phyloP scores from a whole-genome alignment of 2,888 invertebrate genomes.

The Lutraria lutraria region DNA sequence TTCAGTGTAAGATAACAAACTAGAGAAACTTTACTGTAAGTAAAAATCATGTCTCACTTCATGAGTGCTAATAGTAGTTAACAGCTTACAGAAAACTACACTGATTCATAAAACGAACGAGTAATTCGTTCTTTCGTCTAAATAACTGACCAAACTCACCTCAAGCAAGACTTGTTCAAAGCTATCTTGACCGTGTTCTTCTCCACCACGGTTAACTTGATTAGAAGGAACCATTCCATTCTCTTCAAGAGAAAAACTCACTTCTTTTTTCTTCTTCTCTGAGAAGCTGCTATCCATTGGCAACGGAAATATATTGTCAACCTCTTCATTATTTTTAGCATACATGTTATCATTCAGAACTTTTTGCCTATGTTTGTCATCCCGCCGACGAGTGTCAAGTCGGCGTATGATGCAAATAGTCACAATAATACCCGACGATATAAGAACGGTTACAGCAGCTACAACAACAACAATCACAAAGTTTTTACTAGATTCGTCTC shows the following conservation, averaged over 20 bases:
- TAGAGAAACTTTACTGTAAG: neutral
- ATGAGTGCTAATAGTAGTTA: neutral
- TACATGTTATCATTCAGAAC: constrained; percentile 68
- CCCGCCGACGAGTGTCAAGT: constrained; percentile 58
- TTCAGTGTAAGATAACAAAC: neutral
- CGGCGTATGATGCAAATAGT: constrained; percentile 73
- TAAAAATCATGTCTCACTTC: neutral
- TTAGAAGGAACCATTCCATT: constrained; percentile 40
- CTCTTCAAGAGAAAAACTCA: constrained; percentile 72
- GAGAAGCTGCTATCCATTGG: constrained; percentile 63
- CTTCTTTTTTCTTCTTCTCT: constrained; percentile 74
- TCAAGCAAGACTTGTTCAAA: constrained; percentile 63
- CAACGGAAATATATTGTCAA: constrained; percentile 68
- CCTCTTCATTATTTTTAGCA: constrained; percentile 65
- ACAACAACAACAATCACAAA: constrained; percentile 72
- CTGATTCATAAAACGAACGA: neutral
- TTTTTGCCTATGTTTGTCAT: constrained; percentile 53
- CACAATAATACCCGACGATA: constrained; percentile 70
- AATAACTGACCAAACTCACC: constrained; percentile 36
- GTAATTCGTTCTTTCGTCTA: neutral
- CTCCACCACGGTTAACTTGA: constrained; percentile 31
- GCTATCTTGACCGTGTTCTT: constrained; percentile 58
- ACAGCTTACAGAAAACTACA: neutral
- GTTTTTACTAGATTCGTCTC: constrained; percentile 56
- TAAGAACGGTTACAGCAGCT: constrained; percentile 68